Conservation (phyloP, 2,888 invertebrate genomes). For the Tryphoninae sp. region DNA sequence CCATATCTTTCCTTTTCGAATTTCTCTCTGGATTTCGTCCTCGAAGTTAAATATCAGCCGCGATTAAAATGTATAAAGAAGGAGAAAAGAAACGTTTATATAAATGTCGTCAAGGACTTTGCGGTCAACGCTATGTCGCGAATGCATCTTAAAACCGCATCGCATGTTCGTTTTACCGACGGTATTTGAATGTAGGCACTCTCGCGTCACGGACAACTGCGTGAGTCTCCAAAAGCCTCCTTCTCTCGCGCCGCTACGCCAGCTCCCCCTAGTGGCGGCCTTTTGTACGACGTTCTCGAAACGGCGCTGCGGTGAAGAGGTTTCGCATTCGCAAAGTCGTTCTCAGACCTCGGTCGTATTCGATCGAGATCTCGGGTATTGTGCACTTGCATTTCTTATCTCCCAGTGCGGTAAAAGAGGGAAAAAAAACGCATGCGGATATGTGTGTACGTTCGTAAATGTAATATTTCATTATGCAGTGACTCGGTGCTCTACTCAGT, state of each 20-base stretch:
- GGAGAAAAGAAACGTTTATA: slow-evolving; percentile 11
- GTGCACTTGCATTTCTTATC: slow-evolving; percentile 18
- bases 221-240: neutral
- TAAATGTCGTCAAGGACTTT: slow-evolving; percentile 56
- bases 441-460: neutral
- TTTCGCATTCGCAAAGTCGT: slow-evolving; percentile 30
- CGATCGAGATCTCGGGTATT: slow-evolving; percentile 23
- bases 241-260: neutral
- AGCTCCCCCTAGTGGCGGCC: neutral
- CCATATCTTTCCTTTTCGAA: slow-evolving; percentile 10
- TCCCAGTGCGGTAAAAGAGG: neutral
- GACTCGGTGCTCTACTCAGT: slow-evolving; percentile 8
- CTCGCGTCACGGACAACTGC: slow-evolving; percentile 8
- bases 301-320: slow-evolving; percentile 51
- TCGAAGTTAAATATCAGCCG: slow-evolving; percentile 26
- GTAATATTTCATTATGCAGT: slow-evolving; percentile 31
- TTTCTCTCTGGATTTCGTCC: slow-evolving; percentile 21
- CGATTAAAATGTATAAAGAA: slow-evolving; percentile 18
- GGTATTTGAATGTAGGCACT: slow-evolving; percentile 31
- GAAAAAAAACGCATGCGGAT: neutral
- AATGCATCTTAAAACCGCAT: slow-evolving; percentile 33
- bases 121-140: slow-evolving; percentile 24
- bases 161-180: slow-evolving; percentile 34
- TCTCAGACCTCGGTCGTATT: neutral
- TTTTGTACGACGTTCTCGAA: slow-evolving; percentile 30